Percentiles rank a stretch among this genome's conserved stretches.
Conservation (phyloP, 2,797 vertebrate genomes). For the Cacajao melanocephalus region DNA sequence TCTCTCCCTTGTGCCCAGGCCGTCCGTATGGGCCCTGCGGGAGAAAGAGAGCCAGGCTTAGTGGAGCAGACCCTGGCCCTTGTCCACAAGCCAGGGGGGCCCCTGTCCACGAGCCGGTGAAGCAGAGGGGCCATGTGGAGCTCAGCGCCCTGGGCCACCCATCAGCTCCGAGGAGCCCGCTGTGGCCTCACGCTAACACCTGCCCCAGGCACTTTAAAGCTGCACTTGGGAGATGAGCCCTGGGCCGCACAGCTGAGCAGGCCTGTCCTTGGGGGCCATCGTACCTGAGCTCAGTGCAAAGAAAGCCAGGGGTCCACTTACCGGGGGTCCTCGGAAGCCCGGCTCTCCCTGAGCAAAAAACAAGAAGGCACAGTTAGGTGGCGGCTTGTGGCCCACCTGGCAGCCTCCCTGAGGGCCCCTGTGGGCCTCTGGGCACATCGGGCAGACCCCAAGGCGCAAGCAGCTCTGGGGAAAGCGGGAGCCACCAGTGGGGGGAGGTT, state of each 20-base stretch:
- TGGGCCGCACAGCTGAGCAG: fast-evolving
- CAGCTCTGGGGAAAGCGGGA: background rate
- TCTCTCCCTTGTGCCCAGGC: constrained; percentile 93
- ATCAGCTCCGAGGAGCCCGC: fast-evolving
- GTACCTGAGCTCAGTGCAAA: fast-evolving
- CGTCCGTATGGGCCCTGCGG: constrained; percentile 83
- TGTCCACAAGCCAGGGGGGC: too few relatives aligned
- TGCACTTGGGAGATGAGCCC: background rate
- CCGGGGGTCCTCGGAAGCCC: constrained; percentile 77
- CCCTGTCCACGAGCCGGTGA: background rate
- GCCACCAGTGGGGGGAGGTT: fast-evolving
- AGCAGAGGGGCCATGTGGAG: too few relatives aligned
- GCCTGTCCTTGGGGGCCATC: fast-evolving
- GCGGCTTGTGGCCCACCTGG: fast-evolving
- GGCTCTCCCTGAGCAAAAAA: constrained; percentile 81
- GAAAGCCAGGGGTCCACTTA: constrained; percentile 28
- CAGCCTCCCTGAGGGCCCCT: background rate
- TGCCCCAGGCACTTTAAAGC: fast-evolving
- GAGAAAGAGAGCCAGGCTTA: fast-evolving
- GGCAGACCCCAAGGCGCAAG: background rate
- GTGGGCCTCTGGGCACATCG: fast-evolving
- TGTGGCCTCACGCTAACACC: too few relatives aligned
- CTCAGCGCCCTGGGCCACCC: too few relatives aligned
- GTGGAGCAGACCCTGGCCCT: background rate
- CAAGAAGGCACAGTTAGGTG: background rate